Evolutionary conservation across 1,140 invertebrate species (phyloP).

Genomic region (Battus philenor): DNA sequence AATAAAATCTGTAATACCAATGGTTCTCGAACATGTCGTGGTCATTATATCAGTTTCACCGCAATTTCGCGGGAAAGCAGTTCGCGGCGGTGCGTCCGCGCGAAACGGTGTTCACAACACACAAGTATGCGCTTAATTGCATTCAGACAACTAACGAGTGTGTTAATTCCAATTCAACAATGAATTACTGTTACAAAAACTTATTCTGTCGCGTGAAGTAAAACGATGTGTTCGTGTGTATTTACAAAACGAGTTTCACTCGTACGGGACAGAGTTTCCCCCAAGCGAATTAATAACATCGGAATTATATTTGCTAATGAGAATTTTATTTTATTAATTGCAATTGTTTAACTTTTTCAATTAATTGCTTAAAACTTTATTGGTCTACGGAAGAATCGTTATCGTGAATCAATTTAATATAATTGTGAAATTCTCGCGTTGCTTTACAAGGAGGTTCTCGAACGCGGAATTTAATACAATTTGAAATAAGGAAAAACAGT

Average conservation of each 20-base stretch:
- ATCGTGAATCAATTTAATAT: slow-evolving; percentile 9
- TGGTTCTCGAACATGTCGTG: slow-evolving; percentile 26
- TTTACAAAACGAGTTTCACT: slow-evolving; percentile 24
- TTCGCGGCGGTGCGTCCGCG: slow-evolving; percentile 41
- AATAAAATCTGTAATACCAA: too few species aligned
- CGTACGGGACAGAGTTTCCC: slow-evolving; percentile 18
- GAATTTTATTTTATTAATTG: slow-evolving; percentile 13
- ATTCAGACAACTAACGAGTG: slow-evolving; percentile 53
- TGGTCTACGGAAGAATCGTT: slow-evolving; percentile 1
- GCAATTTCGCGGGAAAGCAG: slow-evolving; percentile 63
- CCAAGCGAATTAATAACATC: slow-evolving; percentile 22
- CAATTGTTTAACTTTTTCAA: slow-evolving; percentile 15
- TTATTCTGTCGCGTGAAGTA: slow-evolving; percentile 34
- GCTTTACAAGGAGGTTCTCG: background rate
- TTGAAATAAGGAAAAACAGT: background rate
- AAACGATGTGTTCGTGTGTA: slow-evolving; percentile 19
- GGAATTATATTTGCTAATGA: slow-evolving; percentile 12
- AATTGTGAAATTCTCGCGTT: slow-evolving; percentile 5
- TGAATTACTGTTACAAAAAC: slow-evolving; percentile 41
- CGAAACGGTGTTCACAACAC: slow-evolving; percentile 54
- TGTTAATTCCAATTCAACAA: slow-evolving; percentile 51
- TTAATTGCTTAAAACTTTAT: slow-evolving; percentile 10
- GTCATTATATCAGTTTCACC: slow-evolving; percentile 63
- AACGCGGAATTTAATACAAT: background rate
- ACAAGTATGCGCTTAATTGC: slow-evolving; percentile 61